Evolutionary conservation across 2,797 vertebrate species (phyloP).

Genomic region (Atherinosoma microstoma): DNA sequence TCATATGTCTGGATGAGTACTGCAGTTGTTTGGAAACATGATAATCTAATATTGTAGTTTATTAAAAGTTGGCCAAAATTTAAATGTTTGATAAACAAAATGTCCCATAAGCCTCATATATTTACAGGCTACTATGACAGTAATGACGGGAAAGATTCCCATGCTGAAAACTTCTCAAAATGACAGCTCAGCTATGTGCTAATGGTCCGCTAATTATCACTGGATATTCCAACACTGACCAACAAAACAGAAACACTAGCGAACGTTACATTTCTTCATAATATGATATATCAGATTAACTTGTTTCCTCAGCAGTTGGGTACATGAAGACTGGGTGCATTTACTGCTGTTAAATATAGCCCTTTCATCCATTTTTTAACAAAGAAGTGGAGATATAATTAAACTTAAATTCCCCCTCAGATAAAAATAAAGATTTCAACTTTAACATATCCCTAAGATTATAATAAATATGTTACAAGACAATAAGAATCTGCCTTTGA

Average conservation of each 20-base stretch:
- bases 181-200: not conserved
- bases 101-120: not conserved
- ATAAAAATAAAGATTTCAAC: not conserved
- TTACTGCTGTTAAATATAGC: not conserved
- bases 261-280: not conserved
- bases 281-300: too few species aligned
- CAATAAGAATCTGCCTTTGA: too few species aligned
- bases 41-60: not conserved
- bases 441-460: not conserved
- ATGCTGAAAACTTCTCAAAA: not conserved
- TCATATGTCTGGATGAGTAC: not conserved
- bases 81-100: not conserved
- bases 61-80: not conserved
- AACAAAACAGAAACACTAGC: not conserved
- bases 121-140: not conserved
- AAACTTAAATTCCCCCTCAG: not conserved
- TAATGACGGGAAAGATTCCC: slow-evolving; percentile 13
- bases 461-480: too few species aligned
- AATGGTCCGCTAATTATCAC: not conserved
- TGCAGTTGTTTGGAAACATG: not conserved
- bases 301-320: too few species aligned
- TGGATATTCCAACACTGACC: not conserved
- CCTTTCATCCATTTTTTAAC: not conserved
- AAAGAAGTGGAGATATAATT: not conserved
- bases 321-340: too few species aligned